Evolutionary conservation across 2,888 invertebrate species (phyloP).

Genomic region (Exocentrus adspersus): DNA sequence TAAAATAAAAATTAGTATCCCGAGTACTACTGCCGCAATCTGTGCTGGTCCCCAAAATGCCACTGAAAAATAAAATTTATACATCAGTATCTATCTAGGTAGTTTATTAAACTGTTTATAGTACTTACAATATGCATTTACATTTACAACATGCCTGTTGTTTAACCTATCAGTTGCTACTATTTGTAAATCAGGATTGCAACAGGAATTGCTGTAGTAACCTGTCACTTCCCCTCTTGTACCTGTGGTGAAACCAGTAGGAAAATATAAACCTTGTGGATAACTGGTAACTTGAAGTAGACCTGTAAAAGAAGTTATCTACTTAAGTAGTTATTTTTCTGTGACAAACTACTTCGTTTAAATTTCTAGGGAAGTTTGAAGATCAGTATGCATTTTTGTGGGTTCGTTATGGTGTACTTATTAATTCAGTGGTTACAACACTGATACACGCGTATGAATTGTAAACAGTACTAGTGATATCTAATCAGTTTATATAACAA

Average conservation of each 20-base stretch:
- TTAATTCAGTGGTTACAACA: too few relatives aligned
- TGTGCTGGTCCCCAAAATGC: conserved; percentile 58
- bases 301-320: conserved; percentile 60
- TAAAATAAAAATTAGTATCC: conserved; percentile 70
- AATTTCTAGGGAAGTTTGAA: too few relatives aligned
- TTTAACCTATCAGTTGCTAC: conserved; percentile 76
- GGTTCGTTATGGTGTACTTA: too few relatives aligned
- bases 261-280: conserved; percentile 71
- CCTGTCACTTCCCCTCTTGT: conserved; percentile 73
- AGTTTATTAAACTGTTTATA: too few relatives aligned
- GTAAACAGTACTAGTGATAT: too few relatives aligned
- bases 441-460: too few relatives aligned
- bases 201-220: conserved; percentile 78
- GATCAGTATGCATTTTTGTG: too few relatives aligned
- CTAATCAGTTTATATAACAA: too few relatives aligned
- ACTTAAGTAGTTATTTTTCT: too few relatives aligned
- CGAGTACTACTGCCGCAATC: conserved; percentile 78
- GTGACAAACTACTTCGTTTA: too few relatives aligned
- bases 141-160: conserved; percentile 70
- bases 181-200: conserved; percentile 73
- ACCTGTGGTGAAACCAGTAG: conserved; percentile 73
- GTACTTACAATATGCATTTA: conserved; percentile 68
- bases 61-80: conserved; percentile 54
- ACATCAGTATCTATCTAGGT: too few relatives aligned
- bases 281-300: conserved; percentile 69